Conservation (phyloP, 2,797 vertebrate species). For the Rhinoraja longicauda region DNA sequence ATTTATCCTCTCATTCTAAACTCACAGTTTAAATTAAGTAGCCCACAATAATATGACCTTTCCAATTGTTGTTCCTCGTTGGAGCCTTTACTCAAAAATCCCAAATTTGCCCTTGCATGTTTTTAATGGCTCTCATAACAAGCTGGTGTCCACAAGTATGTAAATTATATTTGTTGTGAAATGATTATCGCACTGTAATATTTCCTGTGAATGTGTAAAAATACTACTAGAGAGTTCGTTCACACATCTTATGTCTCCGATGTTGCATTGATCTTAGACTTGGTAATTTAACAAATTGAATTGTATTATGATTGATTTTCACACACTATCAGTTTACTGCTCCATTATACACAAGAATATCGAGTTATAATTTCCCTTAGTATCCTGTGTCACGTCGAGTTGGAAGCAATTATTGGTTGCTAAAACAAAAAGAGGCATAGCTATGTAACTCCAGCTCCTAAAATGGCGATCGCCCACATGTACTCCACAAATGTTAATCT, state of each 20-base stretch:
- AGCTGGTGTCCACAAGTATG: not conserved
- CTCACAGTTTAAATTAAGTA: not conserved
- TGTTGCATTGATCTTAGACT: not conserved
- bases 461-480: not conserved
- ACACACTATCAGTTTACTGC: not conserved
- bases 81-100: not conserved
- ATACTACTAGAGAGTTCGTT: not conserved
- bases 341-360: no score
- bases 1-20: not conserved
- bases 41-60: not conserved
- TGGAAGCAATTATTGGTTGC: not conserved
- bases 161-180: not conserved
- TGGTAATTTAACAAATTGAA: not conserved
- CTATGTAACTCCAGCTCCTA: slow-evolving; percentile 26
- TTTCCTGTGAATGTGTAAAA: not conserved
- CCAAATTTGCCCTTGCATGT: not conserved
- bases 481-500: slow-evolving; percentile 10
- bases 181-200: not conserved
- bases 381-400: not conserved
- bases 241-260: not conserved
- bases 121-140: not conserved
- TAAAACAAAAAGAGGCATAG: not conserved
- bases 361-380: not conserved
- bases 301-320: not conserved
- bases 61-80: not conserved